phyloP scores from a whole-genome alignment of 2,888 invertebrate species.

The Scotopteryx bipunctaria region DNA sequence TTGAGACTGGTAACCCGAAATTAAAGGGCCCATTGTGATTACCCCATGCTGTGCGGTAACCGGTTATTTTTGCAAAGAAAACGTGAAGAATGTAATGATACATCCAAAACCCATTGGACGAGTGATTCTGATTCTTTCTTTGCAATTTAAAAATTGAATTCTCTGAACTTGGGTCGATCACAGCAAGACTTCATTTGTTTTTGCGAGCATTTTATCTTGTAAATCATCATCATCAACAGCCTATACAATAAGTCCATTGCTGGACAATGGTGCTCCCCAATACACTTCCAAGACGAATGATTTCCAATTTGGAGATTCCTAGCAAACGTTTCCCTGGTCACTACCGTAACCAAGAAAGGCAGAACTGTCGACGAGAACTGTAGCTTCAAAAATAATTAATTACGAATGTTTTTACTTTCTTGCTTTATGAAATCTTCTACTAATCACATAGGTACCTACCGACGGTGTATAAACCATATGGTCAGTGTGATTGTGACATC shows the following conservation, averaged over 20 bases:
- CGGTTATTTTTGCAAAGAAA: conserved; percentile 26
- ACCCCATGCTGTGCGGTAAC: conserved; percentile 24
- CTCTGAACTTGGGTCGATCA: conserved; percentile 10
- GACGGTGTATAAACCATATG: not conserved
- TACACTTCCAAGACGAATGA: no score
- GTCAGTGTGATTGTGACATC: not conserved
- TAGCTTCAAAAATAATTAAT: no score
- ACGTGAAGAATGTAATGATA: conserved; percentile 4
- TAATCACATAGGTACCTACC: not conserved
- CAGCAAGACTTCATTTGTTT: conserved; percentile 4
- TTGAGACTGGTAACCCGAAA: conserved; percentile 9
- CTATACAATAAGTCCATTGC: no score
- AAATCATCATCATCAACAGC: no score
- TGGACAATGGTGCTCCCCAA: no score
- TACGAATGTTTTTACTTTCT: no score
- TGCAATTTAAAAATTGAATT: conserved; percentile 14
- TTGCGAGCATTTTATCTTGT: no score
- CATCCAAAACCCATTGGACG: conserved; percentile 7
- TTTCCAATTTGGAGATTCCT: no score
- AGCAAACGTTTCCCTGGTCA: no score
- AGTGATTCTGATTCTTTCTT: conserved; percentile 16
- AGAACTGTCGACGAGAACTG: no score
- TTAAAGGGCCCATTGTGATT: conserved; percentile 20
- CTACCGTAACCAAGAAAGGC: no score
- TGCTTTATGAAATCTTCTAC: not conserved